A percentile compares a stretch with the other conserved stretches of the same genome.
Evolutionary conservation across 2,888 invertebrate species (phyloP).

Genomic region (Hesperia comma): DNA sequence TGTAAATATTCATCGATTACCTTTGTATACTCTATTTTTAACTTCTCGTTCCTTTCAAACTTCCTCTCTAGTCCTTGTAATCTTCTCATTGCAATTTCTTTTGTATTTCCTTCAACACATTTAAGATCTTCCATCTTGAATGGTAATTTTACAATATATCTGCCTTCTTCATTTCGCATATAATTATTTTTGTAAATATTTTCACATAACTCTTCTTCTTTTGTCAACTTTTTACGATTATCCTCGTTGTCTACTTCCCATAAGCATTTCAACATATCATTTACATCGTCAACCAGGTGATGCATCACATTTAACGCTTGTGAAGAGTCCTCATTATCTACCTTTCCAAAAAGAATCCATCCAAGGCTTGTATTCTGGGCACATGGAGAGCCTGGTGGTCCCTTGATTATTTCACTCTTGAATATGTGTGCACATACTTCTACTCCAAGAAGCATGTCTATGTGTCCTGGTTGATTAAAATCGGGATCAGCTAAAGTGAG

Average conservation of each 20-base stretch:
- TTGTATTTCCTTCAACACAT: slow-evolving; percentile 11
- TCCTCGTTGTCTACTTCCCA: no score
- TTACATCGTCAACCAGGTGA: no score
- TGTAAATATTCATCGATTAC: slow-evolving; percentile 4
- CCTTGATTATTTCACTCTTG: slow-evolving; percentile 37
- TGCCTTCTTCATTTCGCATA: slow-evolving; percentile 35
- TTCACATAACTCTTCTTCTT: slow-evolving; percentile 43
- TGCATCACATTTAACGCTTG: neutral
- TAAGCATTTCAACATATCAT: no score
- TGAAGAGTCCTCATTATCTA: slow-evolving; percentile 8
- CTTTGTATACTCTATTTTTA: slow-evolving; percentile 40
- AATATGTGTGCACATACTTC: slow-evolving; percentile 13
- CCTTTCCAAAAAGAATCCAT: slow-evolving; percentile 44
- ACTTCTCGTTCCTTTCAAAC: slow-evolving; percentile 26
- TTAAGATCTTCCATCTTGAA: slow-evolving; percentile 32
- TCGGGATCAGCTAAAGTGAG: no score
- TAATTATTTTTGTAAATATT: slow-evolving; percentile 36
- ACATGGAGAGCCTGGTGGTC: slow-evolving; percentile 41
- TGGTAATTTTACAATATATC: slow-evolving; percentile 42
- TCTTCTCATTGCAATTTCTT: slow-evolving; percentile 41
- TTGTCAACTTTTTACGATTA: slow-evolving; percentile 29
- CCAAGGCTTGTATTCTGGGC: slow-evolving; percentile 46
- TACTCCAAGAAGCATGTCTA: neutral
- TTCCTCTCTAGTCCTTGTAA: slow-evolving; percentile 40
- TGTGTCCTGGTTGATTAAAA: no score